Evolutionary conservation across 2,113 vertebrate species (phyloP).

Genomic region (Seriola rivoliana): DNA sequence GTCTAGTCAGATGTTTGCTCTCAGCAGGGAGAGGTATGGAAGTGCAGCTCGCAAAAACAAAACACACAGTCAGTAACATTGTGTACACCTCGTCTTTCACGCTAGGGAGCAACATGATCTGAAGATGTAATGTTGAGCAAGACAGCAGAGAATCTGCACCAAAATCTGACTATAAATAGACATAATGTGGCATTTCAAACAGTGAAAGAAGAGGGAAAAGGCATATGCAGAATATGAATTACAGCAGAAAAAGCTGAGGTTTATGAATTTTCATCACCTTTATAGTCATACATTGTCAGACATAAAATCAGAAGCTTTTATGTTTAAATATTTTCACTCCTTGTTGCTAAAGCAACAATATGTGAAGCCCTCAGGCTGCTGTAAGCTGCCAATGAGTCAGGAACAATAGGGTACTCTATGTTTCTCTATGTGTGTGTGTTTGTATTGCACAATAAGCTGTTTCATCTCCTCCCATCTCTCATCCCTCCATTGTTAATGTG

Average conservation of each 20-base stretch:
- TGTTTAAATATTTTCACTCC: slow-evolving; percentile 21
- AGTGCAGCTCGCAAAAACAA: not conserved
- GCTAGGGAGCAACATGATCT: too few species aligned
- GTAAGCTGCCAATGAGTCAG: slow-evolving; percentile 47
- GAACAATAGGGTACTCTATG: slow-evolving; percentile 42
- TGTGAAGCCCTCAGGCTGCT: slow-evolving; percentile 46
- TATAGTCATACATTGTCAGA: not conserved
- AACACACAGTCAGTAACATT: too few species aligned
- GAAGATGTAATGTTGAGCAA: too few species aligned
- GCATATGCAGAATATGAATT: slow-evolving; percentile 5
- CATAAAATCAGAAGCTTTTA: slow-evolving; percentile 16
- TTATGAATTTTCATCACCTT: slow-evolving; percentile 16
- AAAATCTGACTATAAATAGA: too few species aligned
- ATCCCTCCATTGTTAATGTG: slow-evolving; percentile 56
- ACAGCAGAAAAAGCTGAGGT: not conserved
- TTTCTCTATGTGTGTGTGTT: slow-evolving; percentile 28
- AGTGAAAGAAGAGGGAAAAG: not conserved
- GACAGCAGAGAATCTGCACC: too few species aligned
- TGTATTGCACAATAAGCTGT: slow-evolving; percentile 56
- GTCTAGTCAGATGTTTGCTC: not conserved
- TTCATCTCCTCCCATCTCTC: slow-evolving; percentile 54
- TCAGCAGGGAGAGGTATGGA: not conserved
- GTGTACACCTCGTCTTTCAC: too few species aligned
- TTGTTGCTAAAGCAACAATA: slow-evolving; percentile 33
- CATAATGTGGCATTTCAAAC: slow-evolving; percentile 7